Percentiles rank a stretch among this genome's conserved stretches.
Conservation (phyloP, 2,888 invertebrate species). For the Leucania comma region DNA sequence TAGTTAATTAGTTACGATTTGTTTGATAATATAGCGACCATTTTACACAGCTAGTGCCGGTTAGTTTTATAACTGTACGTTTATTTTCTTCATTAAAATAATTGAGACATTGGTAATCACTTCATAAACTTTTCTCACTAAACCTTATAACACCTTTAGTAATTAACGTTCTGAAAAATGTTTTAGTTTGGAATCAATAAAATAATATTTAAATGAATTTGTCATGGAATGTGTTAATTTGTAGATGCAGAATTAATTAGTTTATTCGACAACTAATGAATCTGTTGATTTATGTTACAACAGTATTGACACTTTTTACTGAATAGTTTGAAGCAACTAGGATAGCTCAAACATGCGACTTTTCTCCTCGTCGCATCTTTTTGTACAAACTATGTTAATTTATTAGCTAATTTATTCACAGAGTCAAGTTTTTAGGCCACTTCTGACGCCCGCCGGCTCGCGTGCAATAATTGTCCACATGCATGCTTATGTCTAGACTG, state of each 20-base stretch:
- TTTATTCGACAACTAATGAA: neutral
- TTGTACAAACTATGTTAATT: conserved; percentile 47
- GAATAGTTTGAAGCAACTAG: conserved; percentile 28
- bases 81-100: conserved; percentile 23
- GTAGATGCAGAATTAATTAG: neutral
- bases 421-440: conserved; percentile 62
- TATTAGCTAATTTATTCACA: conserved; percentile 46
- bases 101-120: neutral
- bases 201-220: neutral
- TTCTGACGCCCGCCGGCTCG: conserved; percentile 47
- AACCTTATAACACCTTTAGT: neutral
- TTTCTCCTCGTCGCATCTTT: conserved; percentile 43
- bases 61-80: conserved; percentile 3
- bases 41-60: conserved; percentile 3
- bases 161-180: neutral
- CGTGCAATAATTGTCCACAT: conserved; percentile 59
- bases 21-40: neutral
- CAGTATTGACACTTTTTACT: conserved; percentile 38
- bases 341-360: conserved; percentile 50
- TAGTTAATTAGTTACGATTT: conserved; percentile 2
- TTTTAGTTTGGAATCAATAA: neutral
- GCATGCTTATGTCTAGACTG: conserved; percentile 59
- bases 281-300: neutral
- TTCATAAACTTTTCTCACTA: conserved; percentile 12
- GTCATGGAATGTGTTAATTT: neutral